phyloP scores from a whole-genome alignment of 2,888 invertebrate species.

The Hermaeophaga mercurialis region DNA sequence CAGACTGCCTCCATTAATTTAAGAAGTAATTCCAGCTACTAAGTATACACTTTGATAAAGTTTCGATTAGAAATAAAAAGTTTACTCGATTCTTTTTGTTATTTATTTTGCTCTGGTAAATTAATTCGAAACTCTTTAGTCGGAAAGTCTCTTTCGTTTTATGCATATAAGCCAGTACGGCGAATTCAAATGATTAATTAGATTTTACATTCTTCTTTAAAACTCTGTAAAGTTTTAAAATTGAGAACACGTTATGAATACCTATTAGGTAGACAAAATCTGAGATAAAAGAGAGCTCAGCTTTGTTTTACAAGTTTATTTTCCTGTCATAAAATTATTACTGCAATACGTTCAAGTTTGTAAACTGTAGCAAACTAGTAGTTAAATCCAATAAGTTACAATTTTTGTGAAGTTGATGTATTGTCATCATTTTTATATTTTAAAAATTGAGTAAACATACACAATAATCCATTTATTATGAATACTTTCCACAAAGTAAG shows the following conservation, averaged over 20 bases:
- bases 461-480: too few species aligned
- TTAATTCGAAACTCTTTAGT: slow-evolving; percentile 6
- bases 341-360: slow-evolving; percentile 1
- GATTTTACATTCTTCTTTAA: slow-evolving; percentile 9
- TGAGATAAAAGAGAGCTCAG: not conserved
- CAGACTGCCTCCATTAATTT: slow-evolving; percentile 4
- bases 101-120: slow-evolving; percentile 13
- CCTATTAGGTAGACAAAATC: slow-evolving; percentile 2
- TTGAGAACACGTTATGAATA: slow-evolving; percentile 10
- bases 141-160: slow-evolving; percentile 6
- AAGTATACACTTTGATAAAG: slow-evolving; percentile 21
- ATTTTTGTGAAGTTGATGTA: too few species aligned
- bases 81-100: slow-evolving; percentile 13
- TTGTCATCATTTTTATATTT: too few species aligned
- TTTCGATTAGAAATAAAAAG: slow-evolving; percentile 14
- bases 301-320: not conserved
- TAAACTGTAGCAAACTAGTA: slow-evolving; percentile 3
- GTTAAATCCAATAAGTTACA: not conserved
- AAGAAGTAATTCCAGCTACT: slow-evolving; percentile 12
- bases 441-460: too few species aligned
- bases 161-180: not conserved
- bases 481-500: too few species aligned
- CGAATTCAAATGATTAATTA: slow-evolving; percentile 11
- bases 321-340: slow-evolving; percentile 9
- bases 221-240: slow-evolving; percentile 8